Percentiles rank a stretch among this genome's conserved stretches.
These are phyloP conservation scores for Pseudomyrmex flavicornis DNA, from an alignment of 1,140 invertebrate genomes.

Conservation along the genomic window DNA sequence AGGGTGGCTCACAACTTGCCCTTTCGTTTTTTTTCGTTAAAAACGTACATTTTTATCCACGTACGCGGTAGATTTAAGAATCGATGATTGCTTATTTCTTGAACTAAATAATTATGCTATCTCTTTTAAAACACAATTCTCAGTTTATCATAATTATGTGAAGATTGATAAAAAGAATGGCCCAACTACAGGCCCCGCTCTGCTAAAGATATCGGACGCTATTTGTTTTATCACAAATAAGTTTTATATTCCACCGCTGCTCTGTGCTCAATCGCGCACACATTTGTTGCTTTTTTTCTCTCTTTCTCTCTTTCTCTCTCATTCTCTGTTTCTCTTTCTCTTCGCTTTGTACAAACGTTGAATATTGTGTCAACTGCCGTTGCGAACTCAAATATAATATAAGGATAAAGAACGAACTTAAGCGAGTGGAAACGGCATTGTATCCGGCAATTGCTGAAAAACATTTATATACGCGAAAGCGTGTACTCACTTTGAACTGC, in stretches of 20 bases:
- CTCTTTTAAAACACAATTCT: too few relatives aligned
- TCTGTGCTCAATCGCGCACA: background rate
- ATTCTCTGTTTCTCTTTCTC: background rate
- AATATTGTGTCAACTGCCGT: background rate
- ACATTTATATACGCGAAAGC: slow-evolving; percentile 19
- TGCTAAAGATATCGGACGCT: too few relatives aligned
- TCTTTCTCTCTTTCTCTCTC: background rate
- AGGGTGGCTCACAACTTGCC: too few relatives aligned
- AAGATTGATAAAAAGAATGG: too few relatives aligned
- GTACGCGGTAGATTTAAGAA: too few relatives aligned
- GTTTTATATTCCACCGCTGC: background rate
- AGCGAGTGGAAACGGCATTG: slow-evolving; percentile 22
- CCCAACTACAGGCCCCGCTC: too few relatives aligned
- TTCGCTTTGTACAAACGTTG: background rate
- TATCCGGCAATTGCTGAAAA: slow-evolving; percentile 39
- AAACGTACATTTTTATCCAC: too few relatives aligned
- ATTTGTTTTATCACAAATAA: background rate
- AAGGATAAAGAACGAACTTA: background rate
- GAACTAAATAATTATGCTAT: too few relatives aligned
- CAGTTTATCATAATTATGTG: too few relatives aligned
- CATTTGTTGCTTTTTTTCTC: background rate
- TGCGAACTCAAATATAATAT: background rate
- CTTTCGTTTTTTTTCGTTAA: too few relatives aligned
- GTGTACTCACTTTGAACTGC: slow-evolving; percentile 89
- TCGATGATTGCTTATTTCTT: too few relatives aligned